Evolutionary conservation across 2,113 vertebrate genomes (phyloP).

Genomic region (Turdus rufiventris): DNA sequence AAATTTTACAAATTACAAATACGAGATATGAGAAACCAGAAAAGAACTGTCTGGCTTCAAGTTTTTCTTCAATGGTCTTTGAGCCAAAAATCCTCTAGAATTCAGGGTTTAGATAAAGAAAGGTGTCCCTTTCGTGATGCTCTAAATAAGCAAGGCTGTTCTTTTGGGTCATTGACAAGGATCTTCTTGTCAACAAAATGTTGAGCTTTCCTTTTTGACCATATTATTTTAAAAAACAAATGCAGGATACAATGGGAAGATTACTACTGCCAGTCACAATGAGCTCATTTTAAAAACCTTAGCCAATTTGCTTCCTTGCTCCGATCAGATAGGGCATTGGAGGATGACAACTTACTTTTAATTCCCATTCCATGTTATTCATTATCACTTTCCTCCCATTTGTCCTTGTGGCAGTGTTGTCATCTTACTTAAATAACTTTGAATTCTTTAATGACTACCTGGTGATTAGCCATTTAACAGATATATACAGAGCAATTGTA

Average conservation of each 20-base stretch:
- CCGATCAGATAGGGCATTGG: not conserved
- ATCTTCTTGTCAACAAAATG: not conserved
- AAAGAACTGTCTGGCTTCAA: not conserved
- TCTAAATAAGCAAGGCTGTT: not conserved
- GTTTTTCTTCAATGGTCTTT: not conserved
- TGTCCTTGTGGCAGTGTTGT: not conserved
- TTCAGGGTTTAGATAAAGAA: not conserved
- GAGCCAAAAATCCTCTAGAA: not conserved
- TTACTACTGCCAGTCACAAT: not conserved
- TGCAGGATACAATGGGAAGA: not conserved
- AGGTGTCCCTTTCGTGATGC: not conserved
- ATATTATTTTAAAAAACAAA: not conserved
- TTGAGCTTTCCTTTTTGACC: not conserved
- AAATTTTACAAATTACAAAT: not conserved
- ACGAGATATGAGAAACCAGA: not conserved
- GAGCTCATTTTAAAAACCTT: not conserved
- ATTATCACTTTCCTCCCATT: not conserved
- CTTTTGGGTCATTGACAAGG: not conserved
- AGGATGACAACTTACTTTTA: not conserved
- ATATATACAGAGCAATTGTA: accelerated
- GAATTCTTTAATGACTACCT: constrained; percentile 11
- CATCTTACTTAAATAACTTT: not conserved
- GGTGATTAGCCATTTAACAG: not conserved
- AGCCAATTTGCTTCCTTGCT: not conserved
- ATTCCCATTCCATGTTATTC: not conserved